Evolutionary conservation across 2,888 invertebrate genomes (phyloP).

Genomic region (Drepana falcataria): DNA sequence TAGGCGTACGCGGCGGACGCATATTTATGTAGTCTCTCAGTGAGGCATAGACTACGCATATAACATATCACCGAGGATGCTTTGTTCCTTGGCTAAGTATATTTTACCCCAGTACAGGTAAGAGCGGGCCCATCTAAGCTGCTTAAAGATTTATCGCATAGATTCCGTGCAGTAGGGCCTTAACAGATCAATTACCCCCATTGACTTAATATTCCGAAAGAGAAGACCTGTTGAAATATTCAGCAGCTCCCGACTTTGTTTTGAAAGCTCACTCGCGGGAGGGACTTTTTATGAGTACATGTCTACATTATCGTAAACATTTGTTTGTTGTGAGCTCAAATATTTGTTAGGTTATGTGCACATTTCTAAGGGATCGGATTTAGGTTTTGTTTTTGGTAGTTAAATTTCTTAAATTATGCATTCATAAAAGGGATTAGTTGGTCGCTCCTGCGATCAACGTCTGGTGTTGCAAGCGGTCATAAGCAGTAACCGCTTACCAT

Average conservation of each 20-base stretch:
- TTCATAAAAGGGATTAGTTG: no score
- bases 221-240: slow-evolving; percentile 74
- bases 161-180: slow-evolving; percentile 45
- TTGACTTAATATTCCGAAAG: slow-evolving; percentile 76
- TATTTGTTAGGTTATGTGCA: background rate
- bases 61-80: background rate
- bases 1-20: no score
- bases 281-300: slow-evolving; percentile 65
- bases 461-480: no score
- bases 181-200: slow-evolving; percentile 76
- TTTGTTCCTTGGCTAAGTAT: background rate
- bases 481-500: no score
- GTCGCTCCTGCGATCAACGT: no score
- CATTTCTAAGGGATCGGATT: no score
- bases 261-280: slow-evolving; percentile 63
- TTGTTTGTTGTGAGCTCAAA: slow-evolving; percentile 32
- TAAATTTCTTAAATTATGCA: no score
- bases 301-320: slow-evolving; percentile 69
- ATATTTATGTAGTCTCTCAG: no score
- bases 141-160: slow-evolving; percentile 50
- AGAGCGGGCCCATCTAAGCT: slow-evolving; percentile 27
- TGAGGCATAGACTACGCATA: background rate
- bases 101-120: background rate
- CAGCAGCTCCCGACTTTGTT: slow-evolving; percentile 68
- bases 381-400: no score